These are phyloP conservation scores for Neopelma chrysocephalum DNA, from an alignment of 2,797 vertebrate genomes.

Conservation along the genomic window DNA sequence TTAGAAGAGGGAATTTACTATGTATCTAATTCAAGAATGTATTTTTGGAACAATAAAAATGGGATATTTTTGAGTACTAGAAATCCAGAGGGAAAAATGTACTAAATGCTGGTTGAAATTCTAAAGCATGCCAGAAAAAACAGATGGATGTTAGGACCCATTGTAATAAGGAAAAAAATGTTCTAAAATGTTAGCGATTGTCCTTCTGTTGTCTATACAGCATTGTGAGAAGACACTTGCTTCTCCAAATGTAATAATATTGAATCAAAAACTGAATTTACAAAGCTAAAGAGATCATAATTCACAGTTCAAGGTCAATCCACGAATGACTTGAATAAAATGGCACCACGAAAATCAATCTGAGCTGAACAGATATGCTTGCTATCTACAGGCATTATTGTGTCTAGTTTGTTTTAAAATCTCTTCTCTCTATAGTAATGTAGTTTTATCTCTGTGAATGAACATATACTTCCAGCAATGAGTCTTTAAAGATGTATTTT, in stretches of 20 bases:
- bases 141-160: slow-evolving; percentile 36
- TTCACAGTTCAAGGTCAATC: slow-evolving; percentile 5
- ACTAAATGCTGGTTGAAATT: background rate
- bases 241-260: background rate
- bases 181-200: slow-evolving; percentile 6
- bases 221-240: background rate
- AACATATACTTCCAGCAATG: background rate
- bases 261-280: slow-evolving; percentile 21
- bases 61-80: background rate
- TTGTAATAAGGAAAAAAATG: slow-evolving; percentile 19
- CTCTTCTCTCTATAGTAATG: background rate
- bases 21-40: background rate
- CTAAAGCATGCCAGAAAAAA: slow-evolving; percentile 29
- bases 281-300: background rate
- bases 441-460: background rate
- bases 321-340: slow-evolving; percentile 7
- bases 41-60: slow-evolving; percentile 27
- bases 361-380: background rate
- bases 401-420: background rate
- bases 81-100: slow-evolving; percentile 14
- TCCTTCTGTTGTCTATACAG: slow-evolving; percentile 4
- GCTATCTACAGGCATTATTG: background rate
- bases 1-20: background rate
- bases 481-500: background rate
- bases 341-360: background rate